A percentile compares a stretch with the other conserved stretches of the same genome.
phyloP scores from a whole-genome alignment of 1,140 invertebrate species.

The Mamestra configurata region DNA sequence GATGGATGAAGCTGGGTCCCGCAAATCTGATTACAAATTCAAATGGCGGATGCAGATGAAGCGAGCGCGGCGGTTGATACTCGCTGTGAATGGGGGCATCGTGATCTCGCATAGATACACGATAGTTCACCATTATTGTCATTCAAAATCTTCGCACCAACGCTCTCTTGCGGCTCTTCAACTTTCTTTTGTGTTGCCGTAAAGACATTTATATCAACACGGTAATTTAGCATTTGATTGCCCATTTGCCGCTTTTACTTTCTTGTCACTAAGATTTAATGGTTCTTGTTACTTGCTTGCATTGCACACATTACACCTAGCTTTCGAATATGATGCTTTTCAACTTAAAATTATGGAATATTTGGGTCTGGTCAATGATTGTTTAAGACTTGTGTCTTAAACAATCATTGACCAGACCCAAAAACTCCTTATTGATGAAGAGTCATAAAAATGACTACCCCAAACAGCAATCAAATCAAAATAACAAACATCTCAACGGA shows the following conservation, averaged over 20 bases:
- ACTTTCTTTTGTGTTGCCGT: constrained; percentile 18
- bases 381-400: too few relatives aligned
- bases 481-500: too few relatives aligned
- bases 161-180: constrained; percentile 6
- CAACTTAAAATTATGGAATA: background rate
- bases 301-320: background rate
- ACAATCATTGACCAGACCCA: too few relatives aligned
- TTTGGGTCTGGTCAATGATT: too few relatives aligned
- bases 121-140: constrained; percentile 58
- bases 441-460: too few relatives aligned
- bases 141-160: constrained; percentile 63
- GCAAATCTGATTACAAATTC: constrained; percentile 82
- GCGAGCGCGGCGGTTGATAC: constrained; percentile 69
- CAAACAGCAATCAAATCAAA: too few relatives aligned
- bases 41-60: constrained; percentile 81
- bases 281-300: background rate
- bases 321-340: background rate
- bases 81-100: constrained; percentile 74
- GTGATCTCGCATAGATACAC: constrained; percentile 67
- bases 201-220: constrained; percentile 15
- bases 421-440: too few relatives aligned
- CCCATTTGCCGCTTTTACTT: background rate
- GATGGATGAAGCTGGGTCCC: constrained; percentile 76
- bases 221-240: constrained; percentile 15
- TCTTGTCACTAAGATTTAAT: background rate